Conservation (phyloP, 2,888 invertebrate genomes). For the Elysia crispata region DNA sequence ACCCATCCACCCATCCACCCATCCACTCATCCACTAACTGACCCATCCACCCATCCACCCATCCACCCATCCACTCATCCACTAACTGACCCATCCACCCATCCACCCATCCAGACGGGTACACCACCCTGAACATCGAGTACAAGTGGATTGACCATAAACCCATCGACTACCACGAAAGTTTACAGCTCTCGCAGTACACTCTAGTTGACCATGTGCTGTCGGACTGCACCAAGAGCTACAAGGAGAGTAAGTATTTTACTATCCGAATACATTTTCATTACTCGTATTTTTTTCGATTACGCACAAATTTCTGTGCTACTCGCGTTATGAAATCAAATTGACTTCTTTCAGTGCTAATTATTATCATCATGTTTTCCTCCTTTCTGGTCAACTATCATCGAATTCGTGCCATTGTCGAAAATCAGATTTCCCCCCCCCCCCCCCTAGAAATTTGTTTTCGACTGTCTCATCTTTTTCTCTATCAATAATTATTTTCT, state of each 20-base stretch:
- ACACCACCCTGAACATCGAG: constrained; percentile 56
- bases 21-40: constrained; percentile 25
- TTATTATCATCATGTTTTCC: too few species aligned
- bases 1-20: constrained; percentile 17
- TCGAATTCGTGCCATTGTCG: too few species aligned
- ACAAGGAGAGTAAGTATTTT: constrained; percentile 55
- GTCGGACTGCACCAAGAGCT: constrained; percentile 55
- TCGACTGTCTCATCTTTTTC: too few species aligned
- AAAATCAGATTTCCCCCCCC: too few species aligned
- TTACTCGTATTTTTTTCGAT: too few species aligned
- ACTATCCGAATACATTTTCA: not conserved
- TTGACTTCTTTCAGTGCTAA: too few species aligned
- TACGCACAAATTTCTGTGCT: too few species aligned
- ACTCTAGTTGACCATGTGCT: constrained; percentile 47
- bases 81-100: too few species aligned
- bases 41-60: constrained; percentile 17
- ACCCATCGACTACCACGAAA: constrained; percentile 53
- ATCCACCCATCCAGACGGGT: constrained; percentile 50
- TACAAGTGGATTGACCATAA: constrained; percentile 52
- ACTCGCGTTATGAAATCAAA: too few species aligned
- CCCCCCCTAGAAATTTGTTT: too few species aligned
- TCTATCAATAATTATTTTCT: too few species aligned
- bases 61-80: constrained; percentile 27
- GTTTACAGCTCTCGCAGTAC: constrained; percentile 57
- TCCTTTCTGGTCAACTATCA: too few species aligned